These are phyloP conservation scores for Frieseomelitta varia DNA, from an alignment of 1,140 invertebrate genomes.

Conservation along the genomic window DNA sequence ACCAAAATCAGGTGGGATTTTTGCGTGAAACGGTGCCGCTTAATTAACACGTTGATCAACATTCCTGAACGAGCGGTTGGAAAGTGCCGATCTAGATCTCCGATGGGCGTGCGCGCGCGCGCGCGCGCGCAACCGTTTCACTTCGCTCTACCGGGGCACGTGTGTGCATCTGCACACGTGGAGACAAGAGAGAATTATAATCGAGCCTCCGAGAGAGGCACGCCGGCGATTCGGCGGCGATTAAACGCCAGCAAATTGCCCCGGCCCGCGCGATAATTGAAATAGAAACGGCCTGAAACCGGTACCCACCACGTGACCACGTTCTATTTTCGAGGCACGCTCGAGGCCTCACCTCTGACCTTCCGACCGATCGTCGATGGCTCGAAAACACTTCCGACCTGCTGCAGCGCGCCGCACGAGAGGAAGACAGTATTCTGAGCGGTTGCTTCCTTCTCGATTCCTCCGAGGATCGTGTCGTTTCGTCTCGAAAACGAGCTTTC, in stretches of 20 bases:
- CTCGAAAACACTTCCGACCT: conserved; percentile 25
- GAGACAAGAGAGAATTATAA: conserved; percentile 8
- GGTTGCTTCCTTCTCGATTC: neutral
- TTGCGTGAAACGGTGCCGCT: neutral
- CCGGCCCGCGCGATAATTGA: conserved; percentile 34
- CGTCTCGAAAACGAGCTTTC: neutral
- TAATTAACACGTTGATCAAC: conserved; percentile 49
- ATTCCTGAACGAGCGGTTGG: conserved; percentile 38
- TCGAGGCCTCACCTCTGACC: conserved; percentile 39
- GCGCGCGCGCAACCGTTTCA: conserved; percentile 31
- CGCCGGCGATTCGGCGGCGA: conserved; percentile 24
- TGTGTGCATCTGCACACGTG: neutral
- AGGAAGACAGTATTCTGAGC: neutral
- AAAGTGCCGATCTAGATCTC: conserved; percentile 44
- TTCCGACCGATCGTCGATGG: conserved; percentile 23
- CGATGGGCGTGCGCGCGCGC: conserved; percentile 13
- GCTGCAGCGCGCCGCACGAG: neutral
- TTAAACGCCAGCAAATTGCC: conserved; percentile 40
- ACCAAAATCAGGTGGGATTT: neutral
- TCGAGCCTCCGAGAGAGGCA: neutral
- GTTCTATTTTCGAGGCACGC: conserved; percentile 46
- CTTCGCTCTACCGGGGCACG: conserved; percentile 11
- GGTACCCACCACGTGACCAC: conserved; percentile 1
- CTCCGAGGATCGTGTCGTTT: neutral
- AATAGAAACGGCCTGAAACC: conserved; percentile 39